Evolutionary conservation across 2,113 vertebrate species (phyloP).

Genomic region (Onychostoma macrolepis): DNA sequence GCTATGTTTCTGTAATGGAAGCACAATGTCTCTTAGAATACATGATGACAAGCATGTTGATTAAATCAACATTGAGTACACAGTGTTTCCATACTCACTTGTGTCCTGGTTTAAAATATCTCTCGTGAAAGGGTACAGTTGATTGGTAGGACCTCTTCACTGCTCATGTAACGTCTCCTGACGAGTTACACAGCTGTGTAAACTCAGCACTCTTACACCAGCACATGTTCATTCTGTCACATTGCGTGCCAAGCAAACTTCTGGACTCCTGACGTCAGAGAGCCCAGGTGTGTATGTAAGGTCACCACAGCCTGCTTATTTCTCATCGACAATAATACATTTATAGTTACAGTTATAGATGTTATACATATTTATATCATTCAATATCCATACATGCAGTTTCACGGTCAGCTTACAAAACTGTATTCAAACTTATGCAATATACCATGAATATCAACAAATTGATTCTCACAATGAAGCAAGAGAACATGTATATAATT

Average conservation of each 20-base stretch:
- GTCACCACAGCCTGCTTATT: not conserved
- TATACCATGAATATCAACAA: not conserved
- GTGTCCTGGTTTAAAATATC: not conserved
- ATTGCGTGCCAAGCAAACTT: not conserved
- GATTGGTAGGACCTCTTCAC: not conserved
- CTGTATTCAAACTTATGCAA: not conserved
- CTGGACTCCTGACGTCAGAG: slow-evolving; percentile 35
- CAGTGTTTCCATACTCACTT: slow-evolving; percentile 1
- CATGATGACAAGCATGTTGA: slow-evolving; percentile 17
- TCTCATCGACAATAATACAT: not conserved
- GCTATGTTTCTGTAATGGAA: not conserved
- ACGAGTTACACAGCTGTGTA: slow-evolving; percentile 39
- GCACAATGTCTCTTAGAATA: slow-evolving; percentile 4
- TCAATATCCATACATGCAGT: not conserved
- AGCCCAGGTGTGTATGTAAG: slow-evolving; percentile 56
- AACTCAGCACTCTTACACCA: slow-evolving; percentile 15
- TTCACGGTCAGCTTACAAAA: not conserved
- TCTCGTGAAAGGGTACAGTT: not conserved
- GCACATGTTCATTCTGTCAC: slow-evolving; percentile 14
- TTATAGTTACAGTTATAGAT: not conserved
- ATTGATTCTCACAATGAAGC: not conserved
- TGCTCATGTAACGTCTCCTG: not conserved
- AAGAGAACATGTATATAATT: not conserved
- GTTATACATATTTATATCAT: not conserved
- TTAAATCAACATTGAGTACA: slow-evolving; percentile 1